Evolutionary conservation across 2,888 invertebrate species (phyloP).

Genomic region (Acrobasis suavella): DNA sequence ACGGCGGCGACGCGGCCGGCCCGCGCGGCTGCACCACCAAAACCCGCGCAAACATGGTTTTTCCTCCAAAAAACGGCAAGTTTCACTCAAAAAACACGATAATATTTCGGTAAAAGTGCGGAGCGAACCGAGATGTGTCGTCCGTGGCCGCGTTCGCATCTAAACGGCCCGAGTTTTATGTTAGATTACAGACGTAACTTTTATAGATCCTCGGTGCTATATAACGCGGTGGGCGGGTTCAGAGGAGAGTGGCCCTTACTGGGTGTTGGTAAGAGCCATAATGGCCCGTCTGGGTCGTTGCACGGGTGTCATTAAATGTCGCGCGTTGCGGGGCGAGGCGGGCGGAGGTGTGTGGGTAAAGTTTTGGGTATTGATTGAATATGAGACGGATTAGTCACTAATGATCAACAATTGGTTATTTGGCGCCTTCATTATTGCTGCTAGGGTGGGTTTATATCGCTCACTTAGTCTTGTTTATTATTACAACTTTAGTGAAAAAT

Average conservation of each 20-base stretch:
- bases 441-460: slow-evolving; percentile 28
- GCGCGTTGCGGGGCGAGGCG: slow-evolving; percentile 77
- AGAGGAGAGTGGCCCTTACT: slow-evolving; percentile 68
- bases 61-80: slow-evolving; percentile 69
- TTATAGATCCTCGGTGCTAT: slow-evolving; percentile 83
- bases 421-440: slow-evolving; percentile 55
- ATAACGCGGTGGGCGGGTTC: slow-evolving; percentile 78
- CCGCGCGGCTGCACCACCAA: slow-evolving; percentile 58
- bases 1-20: slow-evolving; percentile 58
- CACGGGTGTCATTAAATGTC: slow-evolving; percentile 83
- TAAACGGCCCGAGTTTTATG: slow-evolving; percentile 83
- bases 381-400: slow-evolving; percentile 80
- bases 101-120: slow-evolving; percentile 81
- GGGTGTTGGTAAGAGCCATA: slow-evolving; percentile 59
- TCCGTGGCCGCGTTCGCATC: slow-evolving; percentile 82
- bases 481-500: neutral
- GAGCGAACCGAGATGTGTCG: slow-evolving; percentile 81
- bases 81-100: slow-evolving; percentile 73
- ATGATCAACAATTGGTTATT: slow-evolving; percentile 78
- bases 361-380: slow-evolving; percentile 83
- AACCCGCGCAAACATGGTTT: slow-evolving; percentile 57
- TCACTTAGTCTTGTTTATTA: slow-evolving; percentile 16
- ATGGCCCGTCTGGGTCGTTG: slow-evolving; percentile 61
- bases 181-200: slow-evolving; percentile 83
- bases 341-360: slow-evolving; percentile 80